Evolutionary conservation across 2,113 vertebrate genomes (phyloP), one percentile per base, ranked within the genome.

Genomic region (Monopterus albus): DNA sequence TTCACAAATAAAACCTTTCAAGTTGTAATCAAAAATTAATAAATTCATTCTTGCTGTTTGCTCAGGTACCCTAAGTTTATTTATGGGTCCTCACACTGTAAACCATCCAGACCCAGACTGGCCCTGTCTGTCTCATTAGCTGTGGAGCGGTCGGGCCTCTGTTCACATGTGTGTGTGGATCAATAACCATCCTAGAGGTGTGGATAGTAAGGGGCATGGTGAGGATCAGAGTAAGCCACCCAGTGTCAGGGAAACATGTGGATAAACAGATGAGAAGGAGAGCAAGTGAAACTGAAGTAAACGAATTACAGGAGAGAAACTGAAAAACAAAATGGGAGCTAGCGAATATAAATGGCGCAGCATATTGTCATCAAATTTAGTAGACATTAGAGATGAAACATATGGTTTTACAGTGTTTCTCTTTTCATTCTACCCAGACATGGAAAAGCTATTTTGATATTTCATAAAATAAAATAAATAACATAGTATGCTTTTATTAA

Each of bases 171-270:
- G 51, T 55, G 49, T 66, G 67, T 26, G 74, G 84, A 90, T 88
- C 82, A 83, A 88, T 90, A 87, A 58, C 76, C 51, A 57, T 61
- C 82, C 62, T 67, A 52, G 80, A 87, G 78, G 80, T 90, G 76
- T 79, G 86, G 78, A 87, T 80, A 58, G 73, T 62, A 58, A 64
- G 73, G 55, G 25, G 49, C 80, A 83, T 83, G 88, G 78, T 85
- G 71, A 82, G 82, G 84, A 78, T 85, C 86, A 84, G 81, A 75
- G 84, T 84, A 81, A 81, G 59, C 42, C 6, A 15, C 64, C 62
- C 15, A 49, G 50, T 66, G 80, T 80, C 82, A 79, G 64, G 74
- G 81, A 87, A 86, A 88, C 81, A 89, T 85, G 83, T 85, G 83
- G 87, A 84, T 86, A 89, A 90, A 75, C 72, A 83, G 73, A 84